phyloP scores from a whole-genome alignment of 1,140 invertebrate species.

The Ganaspis sp. region DNA sequence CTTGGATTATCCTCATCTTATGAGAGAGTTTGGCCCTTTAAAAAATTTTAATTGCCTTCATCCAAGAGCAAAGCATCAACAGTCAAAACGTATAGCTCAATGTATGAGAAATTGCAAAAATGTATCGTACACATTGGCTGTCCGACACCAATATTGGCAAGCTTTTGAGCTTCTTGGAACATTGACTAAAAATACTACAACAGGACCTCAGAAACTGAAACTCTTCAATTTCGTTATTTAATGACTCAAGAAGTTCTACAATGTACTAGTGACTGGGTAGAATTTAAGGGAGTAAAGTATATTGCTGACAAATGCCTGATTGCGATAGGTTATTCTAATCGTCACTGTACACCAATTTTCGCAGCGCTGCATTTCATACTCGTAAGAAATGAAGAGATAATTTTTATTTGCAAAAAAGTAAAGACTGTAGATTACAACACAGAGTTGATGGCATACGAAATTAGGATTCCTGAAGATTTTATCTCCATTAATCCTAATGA shows the following conservation, averaged over 20 bases:
- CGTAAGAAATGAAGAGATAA: background rate
- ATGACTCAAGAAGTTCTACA: background rate
- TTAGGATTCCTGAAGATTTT: no score
- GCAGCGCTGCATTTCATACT: background rate
- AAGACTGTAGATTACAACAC: no score
- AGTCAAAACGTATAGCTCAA: background rate
- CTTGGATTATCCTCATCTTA: background rate
- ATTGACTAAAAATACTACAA: background rate
- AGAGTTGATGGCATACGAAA: no score
- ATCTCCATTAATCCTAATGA: no score
- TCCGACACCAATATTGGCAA: background rate
- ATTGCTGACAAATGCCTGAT: no score
- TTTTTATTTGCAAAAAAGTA: background rate
- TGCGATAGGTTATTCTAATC: no score
- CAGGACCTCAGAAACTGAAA: background rate
- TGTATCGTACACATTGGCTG: background rate
- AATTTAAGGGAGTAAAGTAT: no score
- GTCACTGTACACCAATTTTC: background rate
- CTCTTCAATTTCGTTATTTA: background rate
- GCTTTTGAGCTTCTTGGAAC: background rate
- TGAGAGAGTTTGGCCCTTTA: background rate
- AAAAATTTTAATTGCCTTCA: background rate
- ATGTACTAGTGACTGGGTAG: background rate
- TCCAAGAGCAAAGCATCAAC: background rate
- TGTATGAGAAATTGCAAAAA: background rate